Conservation (phyloP, 1,140 invertebrate genomes). For the Saccostrea glomerata region DNA sequence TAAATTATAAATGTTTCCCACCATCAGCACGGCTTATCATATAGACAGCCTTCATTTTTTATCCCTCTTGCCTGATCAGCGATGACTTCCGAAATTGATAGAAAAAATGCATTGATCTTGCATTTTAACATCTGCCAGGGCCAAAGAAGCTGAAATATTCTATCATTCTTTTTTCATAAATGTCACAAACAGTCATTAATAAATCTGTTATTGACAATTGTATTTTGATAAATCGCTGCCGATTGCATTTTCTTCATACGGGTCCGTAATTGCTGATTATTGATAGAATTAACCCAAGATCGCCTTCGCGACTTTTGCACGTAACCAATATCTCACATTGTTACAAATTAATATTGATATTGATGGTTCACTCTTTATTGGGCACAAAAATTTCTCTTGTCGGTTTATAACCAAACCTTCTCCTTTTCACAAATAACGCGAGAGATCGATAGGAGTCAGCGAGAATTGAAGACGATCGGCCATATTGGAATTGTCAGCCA, state of each 20-base stretch:
- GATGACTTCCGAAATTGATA: conserved; percentile 33
- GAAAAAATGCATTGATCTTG: conserved; percentile 34
- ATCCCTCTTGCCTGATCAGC: conserved; percentile 23
- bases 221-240: conserved; percentile 43
- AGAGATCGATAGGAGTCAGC: conserved; percentile 22
- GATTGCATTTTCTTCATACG: conserved; percentile 43
- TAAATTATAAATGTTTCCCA: conserved; percentile 29
- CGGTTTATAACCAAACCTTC: conserved; percentile 25
- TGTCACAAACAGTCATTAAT: conserved; percentile 40
- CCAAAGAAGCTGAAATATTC: conserved; percentile 37
- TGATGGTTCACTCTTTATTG: conserved; percentile 20
- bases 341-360: conserved; percentile 44
- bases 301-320: neutral
- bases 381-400: conserved; percentile 35
- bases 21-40: conserved; percentile 10
- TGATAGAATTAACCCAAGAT: conserved; percentile 33
- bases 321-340: conserved; percentile 23
- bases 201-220: conserved; percentile 43
- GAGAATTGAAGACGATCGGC: neutral
- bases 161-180: conserved; percentile 45
- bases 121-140: conserved; percentile 38
- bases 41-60: conserved; percentile 29
- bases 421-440: conserved; percentile 20
- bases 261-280: conserved; percentile 29
- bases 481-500: conserved; percentile 10